Percentiles rank a stretch among this genome's conserved stretches.
phyloP scores from a whole-genome alignment of 2,113 vertebrate genomes.

The Corythaixoides concolor region DNA sequence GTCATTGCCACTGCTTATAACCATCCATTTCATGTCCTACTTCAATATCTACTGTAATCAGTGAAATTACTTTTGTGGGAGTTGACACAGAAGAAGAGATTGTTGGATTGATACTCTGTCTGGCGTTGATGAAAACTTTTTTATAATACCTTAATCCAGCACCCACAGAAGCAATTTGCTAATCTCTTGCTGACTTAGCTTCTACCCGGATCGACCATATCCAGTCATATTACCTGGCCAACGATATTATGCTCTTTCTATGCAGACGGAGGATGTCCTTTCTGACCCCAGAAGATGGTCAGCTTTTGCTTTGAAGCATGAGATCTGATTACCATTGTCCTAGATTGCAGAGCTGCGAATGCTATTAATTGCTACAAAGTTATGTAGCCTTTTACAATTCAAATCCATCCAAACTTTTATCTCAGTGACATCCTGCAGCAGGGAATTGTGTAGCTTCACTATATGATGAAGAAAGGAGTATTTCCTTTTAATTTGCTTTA shows the following conservation, averaged over 20 bases:
- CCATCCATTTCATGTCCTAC: not conserved
- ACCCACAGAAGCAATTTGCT: slow-evolving; percentile 61
- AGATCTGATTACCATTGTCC: slow-evolving; percentile 48
- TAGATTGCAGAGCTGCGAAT: slow-evolving; percentile 36
- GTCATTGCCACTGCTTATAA: not conserved
- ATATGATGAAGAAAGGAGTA: slow-evolving; percentile 31
- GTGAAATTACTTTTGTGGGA: slow-evolving; percentile 57
- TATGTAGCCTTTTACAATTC: slow-evolving; percentile 26
- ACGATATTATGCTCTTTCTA: not conserved
- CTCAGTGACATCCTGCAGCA: slow-evolving; percentile 32
- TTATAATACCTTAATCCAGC: slow-evolving; percentile 58
- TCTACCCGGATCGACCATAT: not conserved
- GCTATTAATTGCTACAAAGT: slow-evolving; percentile 50
- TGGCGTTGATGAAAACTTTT: slow-evolving; percentile 58
- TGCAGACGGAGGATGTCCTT: slow-evolving; percentile 27
- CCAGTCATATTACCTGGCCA: slow-evolving; percentile 23
- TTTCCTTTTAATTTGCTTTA: slow-evolving; percentile 58
- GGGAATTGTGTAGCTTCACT: slow-evolving; percentile 40
- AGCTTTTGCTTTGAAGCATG: slow-evolving; percentile 5
- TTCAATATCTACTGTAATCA: slow-evolving; percentile 45
- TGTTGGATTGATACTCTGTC: slow-evolving; percentile 51
- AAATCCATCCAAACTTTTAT: slow-evolving; percentile 51
- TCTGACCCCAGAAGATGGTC: slow-evolving; percentile 29
- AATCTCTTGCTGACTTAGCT: slow-evolving; percentile 65
- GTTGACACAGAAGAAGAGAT: slow-evolving; percentile 50